phyloP scores from a whole-genome alignment of 2,888 invertebrate genomes.

The Apomyelois bistriatella region DNA sequence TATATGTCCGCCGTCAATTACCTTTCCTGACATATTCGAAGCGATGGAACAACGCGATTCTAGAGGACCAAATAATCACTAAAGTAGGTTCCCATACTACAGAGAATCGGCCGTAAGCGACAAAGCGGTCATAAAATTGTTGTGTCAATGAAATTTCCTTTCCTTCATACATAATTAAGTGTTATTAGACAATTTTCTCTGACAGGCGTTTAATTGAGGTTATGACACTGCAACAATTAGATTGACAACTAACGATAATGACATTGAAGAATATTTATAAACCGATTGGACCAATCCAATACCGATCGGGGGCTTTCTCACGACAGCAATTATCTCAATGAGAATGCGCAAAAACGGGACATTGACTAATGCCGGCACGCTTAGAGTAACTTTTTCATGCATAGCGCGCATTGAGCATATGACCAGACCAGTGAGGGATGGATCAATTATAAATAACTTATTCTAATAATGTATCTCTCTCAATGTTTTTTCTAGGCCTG shows the following conservation, averaged over 20 bases:
- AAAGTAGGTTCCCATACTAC: no score
- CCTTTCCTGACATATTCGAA: no score
- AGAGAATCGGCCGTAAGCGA: no score
- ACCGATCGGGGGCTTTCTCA: slow-evolving; percentile 31
- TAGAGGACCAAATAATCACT: no score
- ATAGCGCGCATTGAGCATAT: no score
- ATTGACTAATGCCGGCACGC: slow-evolving; percentile 8
- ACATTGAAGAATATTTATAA: slow-evolving; percentile 18
- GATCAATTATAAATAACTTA: no score
- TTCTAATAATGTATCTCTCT: no score
- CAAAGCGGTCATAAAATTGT: background rate
- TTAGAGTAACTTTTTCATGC: background rate
- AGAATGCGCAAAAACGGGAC: slow-evolving; percentile 32
- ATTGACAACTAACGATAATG: background rate
- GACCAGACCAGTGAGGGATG: no score
- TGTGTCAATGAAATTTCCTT: no score
- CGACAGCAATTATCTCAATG: slow-evolving; percentile 36
- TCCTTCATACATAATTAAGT: background rate
- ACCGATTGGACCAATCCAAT: slow-evolving; percentile 19
- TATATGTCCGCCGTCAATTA: no score
- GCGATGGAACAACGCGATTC: no score
- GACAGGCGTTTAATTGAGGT: background rate
- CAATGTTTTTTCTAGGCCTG: no score
- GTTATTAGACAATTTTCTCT: background rate
- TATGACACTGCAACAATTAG: slow-evolving; percentile 6